phyloP scores from a whole-genome alignment of 2,113 vertebrate genomes.

The Clarias batrachus region DNA sequence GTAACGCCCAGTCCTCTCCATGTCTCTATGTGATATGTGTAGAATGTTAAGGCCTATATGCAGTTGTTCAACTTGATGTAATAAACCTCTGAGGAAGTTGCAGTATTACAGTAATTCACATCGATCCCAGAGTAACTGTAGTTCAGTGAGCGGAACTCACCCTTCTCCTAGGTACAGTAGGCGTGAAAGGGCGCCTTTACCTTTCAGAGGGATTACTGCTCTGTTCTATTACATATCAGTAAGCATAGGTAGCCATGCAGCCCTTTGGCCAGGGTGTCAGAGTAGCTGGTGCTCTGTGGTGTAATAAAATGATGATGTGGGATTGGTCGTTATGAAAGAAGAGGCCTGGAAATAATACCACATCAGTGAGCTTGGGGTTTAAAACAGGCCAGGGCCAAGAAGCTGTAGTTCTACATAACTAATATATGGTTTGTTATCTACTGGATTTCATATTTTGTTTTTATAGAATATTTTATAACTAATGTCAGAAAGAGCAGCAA shows the following conservation, averaged over 20 bases:
- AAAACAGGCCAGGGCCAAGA: slow-evolving; percentile 51
- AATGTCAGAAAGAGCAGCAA: slow-evolving; percentile 72
- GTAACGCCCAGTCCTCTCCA: slow-evolving; percentile 6
- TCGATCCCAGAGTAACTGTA: slow-evolving; percentile 22
- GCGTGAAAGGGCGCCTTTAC: background rate
- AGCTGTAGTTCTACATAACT: slow-evolving; percentile 67
- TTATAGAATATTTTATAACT: slow-evolving; percentile 66
- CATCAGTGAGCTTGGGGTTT: slow-evolving; percentile 12
- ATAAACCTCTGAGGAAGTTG: slow-evolving; percentile 7
- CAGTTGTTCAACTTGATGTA: slow-evolving; percentile 14
- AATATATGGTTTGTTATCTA: slow-evolving; percentile 71
- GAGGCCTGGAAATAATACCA: background rate
- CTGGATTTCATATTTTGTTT: slow-evolving; percentile 57
- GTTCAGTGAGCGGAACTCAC: background rate
- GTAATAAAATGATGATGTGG: slow-evolving; percentile 55
- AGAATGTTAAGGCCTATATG: slow-evolving; percentile 31
- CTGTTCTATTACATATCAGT: slow-evolving; percentile 60
- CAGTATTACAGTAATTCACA: background rate
- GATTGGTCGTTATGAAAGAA: slow-evolving; percentile 45
- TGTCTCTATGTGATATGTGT: slow-evolving; percentile 35
- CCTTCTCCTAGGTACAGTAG: background rate
- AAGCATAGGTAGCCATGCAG: slow-evolving; percentile 87
- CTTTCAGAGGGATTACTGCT: background rate
- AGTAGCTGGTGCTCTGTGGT: slow-evolving; percentile 74
- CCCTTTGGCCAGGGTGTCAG: slow-evolving; percentile 81